phyloP scores from a whole-genome alignment of 2,888 invertebrate genomes.

The Lepetodrilus schrolli region DNA sequence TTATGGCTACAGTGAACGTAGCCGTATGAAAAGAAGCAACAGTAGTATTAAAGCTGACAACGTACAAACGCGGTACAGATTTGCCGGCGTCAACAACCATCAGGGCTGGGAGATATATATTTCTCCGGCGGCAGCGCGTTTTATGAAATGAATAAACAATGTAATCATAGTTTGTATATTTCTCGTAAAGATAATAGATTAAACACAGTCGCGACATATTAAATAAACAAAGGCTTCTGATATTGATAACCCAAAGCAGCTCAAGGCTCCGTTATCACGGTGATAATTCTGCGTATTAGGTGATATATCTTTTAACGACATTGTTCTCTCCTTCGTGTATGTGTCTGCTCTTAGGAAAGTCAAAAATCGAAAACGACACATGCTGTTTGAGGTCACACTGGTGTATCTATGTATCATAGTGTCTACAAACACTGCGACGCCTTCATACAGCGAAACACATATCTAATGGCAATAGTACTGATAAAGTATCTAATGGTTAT shows the following conservation, averaged over 20 bases:
- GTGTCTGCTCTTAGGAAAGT: neutral
- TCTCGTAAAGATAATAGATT: neutral
- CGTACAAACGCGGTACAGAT: neutral
- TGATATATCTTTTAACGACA: neutral
- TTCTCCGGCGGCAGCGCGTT: neutral
- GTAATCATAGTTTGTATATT: neutral
- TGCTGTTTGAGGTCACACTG: too few relatives aligned
- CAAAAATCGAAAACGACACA: neutral
- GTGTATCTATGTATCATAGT: too few relatives aligned
- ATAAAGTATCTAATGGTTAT: too few relatives aligned
- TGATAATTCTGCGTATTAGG: conserved; percentile 16
- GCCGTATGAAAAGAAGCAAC: neutral
- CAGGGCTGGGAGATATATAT: too few relatives aligned
- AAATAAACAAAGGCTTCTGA: conserved; percentile 6
- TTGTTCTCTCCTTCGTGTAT: neutral
- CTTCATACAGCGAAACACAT: too few relatives aligned
- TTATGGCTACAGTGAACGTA: neutral
- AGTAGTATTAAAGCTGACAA: neutral
- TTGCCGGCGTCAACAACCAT: neutral
- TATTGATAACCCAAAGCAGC: neutral
- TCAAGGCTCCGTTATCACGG: neutral
- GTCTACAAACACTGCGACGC: too few relatives aligned
- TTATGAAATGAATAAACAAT: conserved; percentile 12
- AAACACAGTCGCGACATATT: conserved; percentile 17
- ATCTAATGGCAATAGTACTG: too few relatives aligned